Base-by-base conservation (phyloP, 2,888 invertebrate genomes). In the Synanthedon tipuliformis region DNA sequence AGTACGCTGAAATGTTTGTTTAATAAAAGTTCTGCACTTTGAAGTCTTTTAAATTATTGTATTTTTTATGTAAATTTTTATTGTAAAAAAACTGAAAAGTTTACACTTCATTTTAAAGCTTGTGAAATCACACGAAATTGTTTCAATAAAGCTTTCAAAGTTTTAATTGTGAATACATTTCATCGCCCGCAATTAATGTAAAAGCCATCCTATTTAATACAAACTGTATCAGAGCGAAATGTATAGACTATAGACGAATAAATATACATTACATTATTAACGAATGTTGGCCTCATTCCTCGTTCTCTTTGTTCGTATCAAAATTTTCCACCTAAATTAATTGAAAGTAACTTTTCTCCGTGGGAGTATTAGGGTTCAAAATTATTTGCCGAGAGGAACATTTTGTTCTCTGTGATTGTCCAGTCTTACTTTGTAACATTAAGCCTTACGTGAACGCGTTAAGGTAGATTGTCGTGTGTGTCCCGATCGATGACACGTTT, bases 201-300 rank as follows among this genome's bases (percentile, higher is more conserved):
- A 45, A 45, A 45, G 45, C 45, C 13, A 45, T 48, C 48, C 48
- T 52, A 40, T 34, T 52, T 49, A 18, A 49, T 12, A 49, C 49
- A 15, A 15, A 49, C 49, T 16, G 45, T 15, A 45, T 45, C 13
- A 49, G 15, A 18, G 23, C 15, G 18, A 18, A 49, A 84, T 78
- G 79, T 81, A 34, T 34, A 80, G 74, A 81, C 73, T 81, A 34
- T 34, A 80, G 74, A 81, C 73, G 79, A 85, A 84, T 84, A 84
- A 84, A 86, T 84, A 85, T 82, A 84, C 81, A 84, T 85, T 86
- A 85, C 84, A 84, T 85, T 85, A 86, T 87, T 86, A 87, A 85
- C 86, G 81, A 86, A 86, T 84, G 85, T 82, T 86, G 85, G 83
- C 85, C 86, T 75, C 82, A 75, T 85, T 87, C 83, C 81, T 75